Conservation (phyloP, 2,797 vertebrate genomes). For the Rhinogobio ventralis region DNA sequence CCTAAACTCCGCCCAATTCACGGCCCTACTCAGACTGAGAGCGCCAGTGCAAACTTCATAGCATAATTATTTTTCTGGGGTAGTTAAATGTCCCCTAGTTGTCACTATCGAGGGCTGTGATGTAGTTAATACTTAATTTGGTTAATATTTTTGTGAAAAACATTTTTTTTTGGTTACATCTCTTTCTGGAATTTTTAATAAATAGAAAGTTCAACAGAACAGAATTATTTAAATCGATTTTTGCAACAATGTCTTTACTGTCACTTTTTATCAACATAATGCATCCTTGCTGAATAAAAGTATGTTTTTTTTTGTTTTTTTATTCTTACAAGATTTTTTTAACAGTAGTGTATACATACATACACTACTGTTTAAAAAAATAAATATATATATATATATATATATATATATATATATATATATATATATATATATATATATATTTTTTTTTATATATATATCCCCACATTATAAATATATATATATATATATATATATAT, state of each 20-base stretch:
- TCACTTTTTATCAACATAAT: background rate
- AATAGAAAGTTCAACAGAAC: background rate
- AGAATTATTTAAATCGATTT: background rate
- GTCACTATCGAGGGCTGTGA: background rate
- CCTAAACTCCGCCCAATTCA: constrained; percentile 84
- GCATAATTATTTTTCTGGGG: background rate
- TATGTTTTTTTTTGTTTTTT: background rate
- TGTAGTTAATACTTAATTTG: background rate
- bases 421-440: no score
- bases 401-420: no score
- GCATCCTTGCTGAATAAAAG: background rate
- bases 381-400: no score
- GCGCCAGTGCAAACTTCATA: background rate
- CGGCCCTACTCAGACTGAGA: constrained; percentile 2
- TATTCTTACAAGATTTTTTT: background rate
- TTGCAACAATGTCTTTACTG: background rate
- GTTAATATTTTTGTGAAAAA: background rate
- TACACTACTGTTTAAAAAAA: no score
- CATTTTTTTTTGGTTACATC: no score
- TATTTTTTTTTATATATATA: no score
- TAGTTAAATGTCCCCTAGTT: background rate
- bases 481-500: no score
- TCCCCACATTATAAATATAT: no score
- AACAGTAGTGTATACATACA: background rate
- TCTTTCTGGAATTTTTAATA: background rate